Evolutionary conservation across 2,113 vertebrate genomes (phyloP).

Genomic region (Nematolebias whitei): DNA sequence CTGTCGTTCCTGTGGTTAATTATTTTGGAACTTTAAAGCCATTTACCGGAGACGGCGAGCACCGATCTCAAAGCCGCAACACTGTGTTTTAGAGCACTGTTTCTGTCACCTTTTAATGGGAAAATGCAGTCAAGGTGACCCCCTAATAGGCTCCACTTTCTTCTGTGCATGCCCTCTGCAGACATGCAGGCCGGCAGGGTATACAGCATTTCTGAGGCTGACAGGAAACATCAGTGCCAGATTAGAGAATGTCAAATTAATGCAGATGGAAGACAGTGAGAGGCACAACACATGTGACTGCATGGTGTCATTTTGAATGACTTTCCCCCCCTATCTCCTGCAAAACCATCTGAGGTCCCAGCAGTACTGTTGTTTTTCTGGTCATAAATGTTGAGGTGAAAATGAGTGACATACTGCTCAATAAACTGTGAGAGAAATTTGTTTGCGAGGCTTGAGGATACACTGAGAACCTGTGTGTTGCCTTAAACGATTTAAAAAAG

Average conservation of each 20-base stretch:
- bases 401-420: slow-evolving; percentile 47
- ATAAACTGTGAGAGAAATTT: slow-evolving; percentile 51
- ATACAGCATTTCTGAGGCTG: slow-evolving; percentile 44
- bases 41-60: slow-evolving; percentile 65
- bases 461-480: slow-evolving; percentile 4
- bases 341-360: slow-evolving; percentile 54
- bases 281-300: slow-evolving; percentile 62
- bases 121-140: slow-evolving; percentile 75
- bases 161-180: slow-evolving; percentile 49
- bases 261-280: slow-evolving; percentile 71
- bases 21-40: slow-evolving; percentile 58
- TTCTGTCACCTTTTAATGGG: slow-evolving; percentile 74
- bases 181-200: slow-evolving; percentile 62
- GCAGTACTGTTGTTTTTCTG: slow-evolving; percentile 48
- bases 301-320: slow-evolving; percentile 63
- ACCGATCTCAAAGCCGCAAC: slow-evolving; percentile 53
- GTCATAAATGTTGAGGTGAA: slow-evolving; percentile 40
- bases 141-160: slow-evolving; percentile 60
- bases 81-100: slow-evolving; percentile 54
- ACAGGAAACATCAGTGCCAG: slow-evolving; percentile 65
- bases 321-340: slow-evolving; percentile 35
- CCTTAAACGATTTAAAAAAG: slow-evolving; percentile 14
- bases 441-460: slow-evolving; percentile 32
- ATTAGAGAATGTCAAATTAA: slow-evolving; percentile 78
- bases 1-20: slow-evolving; percentile 44